These are phyloP conservation scores for Drosophila obscura DNA, from an alignment of 1,140 invertebrate species.

Conservation along the genomic window DNA sequence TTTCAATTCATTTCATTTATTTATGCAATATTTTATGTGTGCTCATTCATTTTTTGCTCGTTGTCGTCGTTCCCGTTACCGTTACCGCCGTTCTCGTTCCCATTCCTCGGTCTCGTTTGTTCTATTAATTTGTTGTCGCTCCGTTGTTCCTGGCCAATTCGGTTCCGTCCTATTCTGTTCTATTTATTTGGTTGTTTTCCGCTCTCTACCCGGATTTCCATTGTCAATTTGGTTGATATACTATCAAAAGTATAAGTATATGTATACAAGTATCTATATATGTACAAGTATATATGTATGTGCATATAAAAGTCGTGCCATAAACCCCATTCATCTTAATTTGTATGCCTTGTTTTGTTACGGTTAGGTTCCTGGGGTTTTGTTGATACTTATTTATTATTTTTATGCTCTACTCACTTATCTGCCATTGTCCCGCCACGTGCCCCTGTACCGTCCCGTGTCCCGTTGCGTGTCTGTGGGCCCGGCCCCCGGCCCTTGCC, in stretches of 20 bases:
- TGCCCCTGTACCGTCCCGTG: slow-evolving; percentile 9
- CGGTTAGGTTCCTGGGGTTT: slow-evolving; percentile 37
- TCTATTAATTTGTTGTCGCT: slow-evolving; percentile 78
- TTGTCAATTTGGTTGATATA: slow-evolving; percentile 61
- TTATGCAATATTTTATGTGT: slow-evolving; percentile 82
- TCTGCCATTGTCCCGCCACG: slow-evolving; percentile 31
- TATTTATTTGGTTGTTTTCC: slow-evolving; percentile 49
- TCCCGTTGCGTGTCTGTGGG: slow-evolving; percentile 5
- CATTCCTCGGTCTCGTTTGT: slow-evolving; percentile 50
- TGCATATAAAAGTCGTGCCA: slow-evolving; percentile 59
- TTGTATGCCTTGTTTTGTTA: slow-evolving; percentile 71
- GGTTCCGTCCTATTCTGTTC: slow-evolving; percentile 35
- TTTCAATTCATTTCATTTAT: slow-evolving; percentile 82
- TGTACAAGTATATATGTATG: slow-evolving; percentile 22
- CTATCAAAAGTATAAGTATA: slow-evolving; percentile 18
- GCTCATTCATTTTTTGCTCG: slow-evolving; percentile 71
- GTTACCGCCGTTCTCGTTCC: slow-evolving; percentile 36
- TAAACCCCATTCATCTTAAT: slow-evolving; percentile 81
- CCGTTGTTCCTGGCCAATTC: slow-evolving; percentile 40
- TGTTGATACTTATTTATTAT: slow-evolving; percentile 53
- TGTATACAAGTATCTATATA: slow-evolving; percentile 31
- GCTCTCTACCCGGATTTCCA: slow-evolving; percentile 17
- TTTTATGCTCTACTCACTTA: slow-evolving; percentile 60
- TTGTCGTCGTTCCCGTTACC: slow-evolving; percentile 19
- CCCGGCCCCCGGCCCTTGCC: neutral